Conservation (phyloP, 2,888 invertebrate species). For the Dinocampus coccinellae region DNA sequence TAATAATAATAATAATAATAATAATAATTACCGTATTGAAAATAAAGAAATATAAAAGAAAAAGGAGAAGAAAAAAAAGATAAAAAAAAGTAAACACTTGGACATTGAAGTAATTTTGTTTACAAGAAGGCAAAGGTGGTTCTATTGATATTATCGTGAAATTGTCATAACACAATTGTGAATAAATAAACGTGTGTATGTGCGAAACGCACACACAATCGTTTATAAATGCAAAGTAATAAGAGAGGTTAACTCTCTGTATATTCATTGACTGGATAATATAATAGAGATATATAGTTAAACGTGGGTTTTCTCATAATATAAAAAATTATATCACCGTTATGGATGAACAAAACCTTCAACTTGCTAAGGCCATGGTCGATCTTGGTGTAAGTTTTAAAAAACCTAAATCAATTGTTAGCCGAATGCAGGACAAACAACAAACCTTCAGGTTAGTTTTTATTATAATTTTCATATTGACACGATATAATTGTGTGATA, state of each 20-base stretch:
- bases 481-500: neutral
- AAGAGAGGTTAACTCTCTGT: constrained; percentile 21
- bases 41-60: neutral
- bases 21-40: neutral
- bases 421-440: constrained; percentile 76
- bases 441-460: constrained; percentile 77
- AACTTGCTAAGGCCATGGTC: constrained; percentile 80
- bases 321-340: neutral
- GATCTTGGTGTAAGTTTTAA: constrained; percentile 71
- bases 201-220: neutral
- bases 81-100: too few species aligned
- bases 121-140: constrained; percentile 31
- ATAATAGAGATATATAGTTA: neutral
- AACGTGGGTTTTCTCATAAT: neutral
- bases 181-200: neutral
- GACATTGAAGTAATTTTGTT: constrained; percentile 1
- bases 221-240: neutral
- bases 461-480: neutral
- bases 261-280: constrained; percentile 3
- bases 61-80: too few species aligned
- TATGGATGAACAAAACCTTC: constrained; percentile 83
- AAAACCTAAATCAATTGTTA: constrained; percentile 71
- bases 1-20: too few species aligned
- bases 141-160: constrained; percentile 12
- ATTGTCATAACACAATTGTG: neutral